phyloP scores from a whole-genome alignment of 2,113 vertebrate genomes.

The Rutilus rutilus region DNA sequence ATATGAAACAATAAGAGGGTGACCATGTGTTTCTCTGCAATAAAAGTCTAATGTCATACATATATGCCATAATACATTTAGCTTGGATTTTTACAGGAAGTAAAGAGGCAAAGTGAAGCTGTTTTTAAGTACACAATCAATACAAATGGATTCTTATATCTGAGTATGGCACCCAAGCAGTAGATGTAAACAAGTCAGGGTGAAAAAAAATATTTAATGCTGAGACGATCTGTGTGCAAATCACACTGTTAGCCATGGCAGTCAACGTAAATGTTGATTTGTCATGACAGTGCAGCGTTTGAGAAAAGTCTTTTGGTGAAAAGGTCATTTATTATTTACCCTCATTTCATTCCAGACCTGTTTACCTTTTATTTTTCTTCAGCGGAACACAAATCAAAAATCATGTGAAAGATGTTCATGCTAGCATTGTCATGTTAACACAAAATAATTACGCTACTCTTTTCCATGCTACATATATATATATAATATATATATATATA shows the following conservation, averaged over 20 bases:
- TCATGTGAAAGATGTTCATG: no score
- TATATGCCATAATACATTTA: conserved; percentile 19
- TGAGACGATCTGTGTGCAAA: neutral
- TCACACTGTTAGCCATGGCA: neutral
- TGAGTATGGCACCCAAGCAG: neutral
- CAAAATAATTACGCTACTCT: neutral
- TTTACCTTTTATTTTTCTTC: no score
- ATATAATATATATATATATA: no score
- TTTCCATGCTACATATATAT: neutral
- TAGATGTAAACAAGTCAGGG: neutral
- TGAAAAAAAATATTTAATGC: neutral
- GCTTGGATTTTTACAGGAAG: conserved; percentile 7
- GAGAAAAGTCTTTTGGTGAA: neutral
- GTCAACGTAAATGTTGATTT: neutral
- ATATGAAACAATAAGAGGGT: conserved; percentile 21
- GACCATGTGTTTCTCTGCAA: conserved; percentile 40
- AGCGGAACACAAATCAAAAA: no score
- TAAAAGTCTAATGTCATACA: conserved; percentile 28
- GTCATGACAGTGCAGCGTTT: neutral
- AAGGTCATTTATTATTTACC: neutral
- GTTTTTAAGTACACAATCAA: neutral
- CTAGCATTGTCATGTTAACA: no score
- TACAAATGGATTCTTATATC: neutral
- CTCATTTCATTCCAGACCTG: no score
- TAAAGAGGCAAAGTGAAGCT: neutral